Evolutionary conservation across 2,888 invertebrate genomes (phyloP), one percentile per base, ranked within the genome.

Genomic region (Ypsolopha scabrella): DNA sequence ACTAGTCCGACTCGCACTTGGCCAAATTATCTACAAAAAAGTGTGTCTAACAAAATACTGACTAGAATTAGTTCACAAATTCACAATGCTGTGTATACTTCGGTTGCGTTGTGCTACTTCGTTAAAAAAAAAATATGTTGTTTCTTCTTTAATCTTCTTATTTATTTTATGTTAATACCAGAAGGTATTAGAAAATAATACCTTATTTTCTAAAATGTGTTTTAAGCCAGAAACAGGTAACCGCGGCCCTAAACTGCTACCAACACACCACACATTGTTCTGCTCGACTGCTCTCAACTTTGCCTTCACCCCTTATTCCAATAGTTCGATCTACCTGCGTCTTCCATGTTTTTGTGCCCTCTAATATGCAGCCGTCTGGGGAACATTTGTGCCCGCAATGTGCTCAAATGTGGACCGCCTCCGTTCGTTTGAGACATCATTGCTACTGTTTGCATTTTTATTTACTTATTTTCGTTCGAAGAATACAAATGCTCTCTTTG

Each of bases 361-460:
- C 69, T 80, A 80, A 49, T 49, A 33, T 37, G 37, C 65, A 68
- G 67, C 70, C 73, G 72, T 73, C 70, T 69, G 72, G 68, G 75
- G 72, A 79, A 79, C 79, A 82, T 76, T 81, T 79, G 75, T 72
- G 76, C 73, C 70, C 70, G 70, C 72, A 77, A 79, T 71, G 24
- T 43, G 43, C 63, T 62, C 60, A 14, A 49, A 49, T 49, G 35
- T 41, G 14, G 65, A 65, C 68, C 66, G 69, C 69, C 68, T 68
- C 67, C 61, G 70, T 77, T 76, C 78, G 77, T 76, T 73, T 72
- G 79, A 77, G 80, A 78, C 78, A 77, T 77, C 80, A 83, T 82
- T 80, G 81, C 71, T 69, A 72, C 67, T 80, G 80, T 85, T 83
- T 81, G 82, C 83, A 82, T 81, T 82, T 83, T 81, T 82, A 82